Evolutionary conservation across 2,797 vertebrate species (phyloP).

Genomic region (Pangasius djambal): DNA sequence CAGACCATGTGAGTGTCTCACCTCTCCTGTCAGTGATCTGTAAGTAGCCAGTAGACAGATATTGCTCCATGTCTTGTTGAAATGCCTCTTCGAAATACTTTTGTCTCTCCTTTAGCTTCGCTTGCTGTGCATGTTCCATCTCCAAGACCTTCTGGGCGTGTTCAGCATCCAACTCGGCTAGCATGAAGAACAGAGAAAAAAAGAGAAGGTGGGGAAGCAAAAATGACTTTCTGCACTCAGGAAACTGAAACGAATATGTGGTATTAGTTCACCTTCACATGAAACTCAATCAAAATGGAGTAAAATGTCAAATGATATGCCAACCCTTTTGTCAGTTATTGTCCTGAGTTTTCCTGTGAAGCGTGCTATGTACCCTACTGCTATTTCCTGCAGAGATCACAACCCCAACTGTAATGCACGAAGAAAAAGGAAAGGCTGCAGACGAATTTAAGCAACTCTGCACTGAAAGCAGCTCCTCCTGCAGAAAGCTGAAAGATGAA

Average conservation of each 20-base stretch:
- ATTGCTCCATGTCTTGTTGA: conserved; percentile 94
- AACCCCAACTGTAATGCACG: not conserved
- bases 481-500: not conserved
- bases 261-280: not conserved
- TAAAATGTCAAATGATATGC: not conserved
- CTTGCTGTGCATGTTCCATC: conserved; percentile 86
- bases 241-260: not conserved
- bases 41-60: conserved; percentile 89
- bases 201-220: not conserved
- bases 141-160: conserved; percentile 87
- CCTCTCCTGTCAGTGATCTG: conserved; percentile 85
- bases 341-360: conserved; percentile 29
- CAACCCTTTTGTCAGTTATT: conserved; percentile 17
- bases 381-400: conserved; percentile 15
- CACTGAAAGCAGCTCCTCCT: not conserved
- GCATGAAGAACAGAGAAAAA: not conserved
- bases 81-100: conserved; percentile 97
- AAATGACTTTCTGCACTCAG: not conserved
- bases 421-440: not conserved
- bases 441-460: not conserved
- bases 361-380: not conserved
- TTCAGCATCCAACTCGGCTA: conserved; percentile 87
- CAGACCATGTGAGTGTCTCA: conserved; percentile 60
- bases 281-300: not conserved
- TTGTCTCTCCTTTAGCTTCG: conserved; percentile 91